Evolutionary conservation across 2,797 vertebrate genomes (phyloP), one percentile per base, ranked within the genome.

Genomic region (Lerista edwardsae): DNA sequence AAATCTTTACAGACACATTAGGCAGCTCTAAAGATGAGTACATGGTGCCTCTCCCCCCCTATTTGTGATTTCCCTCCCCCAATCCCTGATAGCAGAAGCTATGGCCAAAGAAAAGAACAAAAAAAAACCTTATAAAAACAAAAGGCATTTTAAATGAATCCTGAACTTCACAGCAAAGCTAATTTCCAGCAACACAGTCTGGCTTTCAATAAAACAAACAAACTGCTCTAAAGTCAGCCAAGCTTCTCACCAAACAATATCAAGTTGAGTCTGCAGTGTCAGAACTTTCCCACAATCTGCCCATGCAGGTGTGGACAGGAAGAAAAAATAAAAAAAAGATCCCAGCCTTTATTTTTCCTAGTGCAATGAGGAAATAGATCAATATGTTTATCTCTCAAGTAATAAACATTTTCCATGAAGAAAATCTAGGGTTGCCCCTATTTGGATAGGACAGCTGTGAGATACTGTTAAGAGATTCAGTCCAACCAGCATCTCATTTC

Each of bases 171-270:
- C 96, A 97, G 96, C 96, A 96, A 97, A 97, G 73, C 94, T 91
- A 91, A 90, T 96, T 96, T 97, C 97, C 90, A 94, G 93, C 93
- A 93, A 96, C 88, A 95, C 90, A 93, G 93, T 86, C 93, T 93
- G 92, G 93, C 91, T 94, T 96, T 91, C 95, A 94, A 95, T 95
- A 97, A 97, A 97, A 97, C 94, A 97, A 98, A 97, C 97, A 97
- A 97, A 94, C 95, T 94, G 93, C 91, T 91, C 51, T 86, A 79
- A 93, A 96, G 93, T 90, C 84, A 93, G 95, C 94, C 91, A 92
- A 95, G 96, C 92, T 91, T 97, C 94, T 96, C 91, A 89, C 93
- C 95, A 95, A 96, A 96, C 93, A 97, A 96, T 95, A 97, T 97
- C 95, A 97, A 95, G 95, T 95, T 93, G 93, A 95, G 95, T 88